phyloP scores from a whole-genome alignment of 2,888 invertebrate genomes.

The Brassicogethes aeneus region DNA sequence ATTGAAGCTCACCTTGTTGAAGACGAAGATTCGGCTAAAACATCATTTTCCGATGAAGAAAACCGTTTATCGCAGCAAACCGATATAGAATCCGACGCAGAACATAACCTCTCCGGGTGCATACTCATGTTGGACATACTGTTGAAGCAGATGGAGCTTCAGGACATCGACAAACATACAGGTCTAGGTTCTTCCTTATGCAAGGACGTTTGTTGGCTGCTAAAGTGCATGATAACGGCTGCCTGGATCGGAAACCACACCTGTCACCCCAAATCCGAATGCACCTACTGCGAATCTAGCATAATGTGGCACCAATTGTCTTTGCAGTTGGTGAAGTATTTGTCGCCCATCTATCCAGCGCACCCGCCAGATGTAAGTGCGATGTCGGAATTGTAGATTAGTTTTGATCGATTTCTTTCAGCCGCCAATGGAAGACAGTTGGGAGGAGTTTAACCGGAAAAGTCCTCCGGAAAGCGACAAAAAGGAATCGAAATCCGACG shows the following conservation, averaged over 20 bases:
- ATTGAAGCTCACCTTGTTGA: slow-evolving; percentile 54
- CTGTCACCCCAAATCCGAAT: slow-evolving; percentile 59
- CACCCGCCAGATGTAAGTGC: slow-evolving; percentile 65
- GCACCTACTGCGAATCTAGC: slow-evolving; percentile 85
- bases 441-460: slow-evolving; percentile 58
- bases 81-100: slow-evolving; percentile 62
- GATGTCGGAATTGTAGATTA: neutral
- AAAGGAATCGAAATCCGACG: slow-evolving; percentile 55
- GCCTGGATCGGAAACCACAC: slow-evolving; percentile 61
- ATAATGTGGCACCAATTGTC: slow-evolving; percentile 93
- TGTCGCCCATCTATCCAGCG: slow-evolving; percentile 65
- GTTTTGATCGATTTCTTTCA: slow-evolving; percentile 30
- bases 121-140: slow-evolving; percentile 94
- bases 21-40: slow-evolving; percentile 55
- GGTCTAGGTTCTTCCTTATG: slow-evolving; percentile 69
- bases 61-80: slow-evolving; percentile 51
- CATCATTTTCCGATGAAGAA: slow-evolving; percentile 62
- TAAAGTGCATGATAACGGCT: slow-evolving; percentile 68
- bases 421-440: slow-evolving; percentile 60
- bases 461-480: slow-evolving; percentile 64
- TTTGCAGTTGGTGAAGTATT: slow-evolving; percentile 67
- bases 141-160: slow-evolving; percentile 87
- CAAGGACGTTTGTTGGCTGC: slow-evolving; percentile 62
- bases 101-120: slow-evolving; percentile 84
- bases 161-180: slow-evolving; percentile 72